Evolutionary conservation across 2,888 invertebrate species (phyloP), one percentile per base, ranked within the genome.

Genomic region (Saturnia japonica): DNA sequence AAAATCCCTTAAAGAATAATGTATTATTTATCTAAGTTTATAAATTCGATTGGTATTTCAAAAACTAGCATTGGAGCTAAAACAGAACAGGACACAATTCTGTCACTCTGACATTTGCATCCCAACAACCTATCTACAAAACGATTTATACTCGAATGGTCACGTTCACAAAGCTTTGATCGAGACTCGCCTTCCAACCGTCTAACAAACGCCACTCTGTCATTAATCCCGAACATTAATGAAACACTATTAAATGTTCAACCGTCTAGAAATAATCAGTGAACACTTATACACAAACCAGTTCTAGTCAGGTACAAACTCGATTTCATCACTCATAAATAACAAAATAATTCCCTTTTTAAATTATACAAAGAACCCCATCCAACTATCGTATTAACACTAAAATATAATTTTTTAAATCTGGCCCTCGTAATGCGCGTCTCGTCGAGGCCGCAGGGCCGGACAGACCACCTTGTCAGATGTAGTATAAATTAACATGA

Each of bases 391-490:
- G 81, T 79, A 88, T 91, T 89, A 90, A 91, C 91, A 91, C 90
- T 91, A 89, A 93, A 91, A 90, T 91, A 91, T 88, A 82, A 86
- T 88, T 88, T 89, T 90, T 87, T 76, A 87, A 88, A 85, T 60
- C 57, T 28, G 14, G 28, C 14, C n/a, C 25, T 60, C 57, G 57
- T 28, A 60, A 60, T 14, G 54, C 57, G 75, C 78, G 69, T 34
- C 34, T 34, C 34, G 34, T 34, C 34, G 34, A 34, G 34, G 34
- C 34, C 34, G 77, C 72, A 79, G 81, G 86, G 87, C 82, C 85
- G 72, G 71, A 74, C 76, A 76, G 91, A 91, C 93, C 93, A 93
- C 93, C 93, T 92, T 89, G 91, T 89, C 90, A 85, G 90, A 78
- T 79, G 79, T 78, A 78, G 81, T 85, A 88, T 91, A 88, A 88